phyloP scores from a whole-genome alignment of 2,113 vertebrate species.

The Rallus limicola region DNA sequence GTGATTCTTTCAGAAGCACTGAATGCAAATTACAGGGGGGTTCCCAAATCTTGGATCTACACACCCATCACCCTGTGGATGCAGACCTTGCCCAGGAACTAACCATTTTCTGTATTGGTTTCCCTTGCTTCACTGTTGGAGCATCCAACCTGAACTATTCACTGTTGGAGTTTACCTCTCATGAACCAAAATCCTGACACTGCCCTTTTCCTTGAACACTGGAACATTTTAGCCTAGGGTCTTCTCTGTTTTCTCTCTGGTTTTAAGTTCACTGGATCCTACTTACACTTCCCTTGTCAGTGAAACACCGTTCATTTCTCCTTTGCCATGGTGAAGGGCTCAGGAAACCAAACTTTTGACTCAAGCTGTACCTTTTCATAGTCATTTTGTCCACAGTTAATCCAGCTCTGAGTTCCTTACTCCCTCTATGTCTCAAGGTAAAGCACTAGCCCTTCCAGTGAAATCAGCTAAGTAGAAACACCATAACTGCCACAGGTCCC shows the following conservation, averaged over 20 bases:
- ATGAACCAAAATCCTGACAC: background rate
- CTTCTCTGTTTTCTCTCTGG: background rate
- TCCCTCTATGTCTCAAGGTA: background rate
- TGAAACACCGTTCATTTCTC: background rate
- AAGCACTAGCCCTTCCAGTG: background rate
- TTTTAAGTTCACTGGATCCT: background rate
- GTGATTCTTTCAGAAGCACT: background rate
- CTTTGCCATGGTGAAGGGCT: background rate
- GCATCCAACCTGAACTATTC: background rate
- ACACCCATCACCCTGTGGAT: background rate
- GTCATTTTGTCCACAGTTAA: background rate
- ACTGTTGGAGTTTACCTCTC: background rate
- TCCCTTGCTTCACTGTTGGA: background rate
- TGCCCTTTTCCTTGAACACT: background rate
- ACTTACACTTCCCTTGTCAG: background rate
- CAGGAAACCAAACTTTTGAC: background rate
- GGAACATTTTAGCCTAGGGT: background rate
- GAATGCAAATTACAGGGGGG: background rate
- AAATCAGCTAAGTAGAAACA: constrained; percentile 42
- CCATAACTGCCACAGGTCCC: constrained; percentile 33
- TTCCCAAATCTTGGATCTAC: background rate
- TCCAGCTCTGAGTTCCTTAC: background rate
- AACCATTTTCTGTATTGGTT: background rate
- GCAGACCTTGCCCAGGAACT: background rate
- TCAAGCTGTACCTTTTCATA: background rate